A percentile compares a stretch with the other conserved stretches of the same genome.
Conservation (phyloP, 1,140 invertebrate species). For the Lutraria rhynchaena region DNA sequence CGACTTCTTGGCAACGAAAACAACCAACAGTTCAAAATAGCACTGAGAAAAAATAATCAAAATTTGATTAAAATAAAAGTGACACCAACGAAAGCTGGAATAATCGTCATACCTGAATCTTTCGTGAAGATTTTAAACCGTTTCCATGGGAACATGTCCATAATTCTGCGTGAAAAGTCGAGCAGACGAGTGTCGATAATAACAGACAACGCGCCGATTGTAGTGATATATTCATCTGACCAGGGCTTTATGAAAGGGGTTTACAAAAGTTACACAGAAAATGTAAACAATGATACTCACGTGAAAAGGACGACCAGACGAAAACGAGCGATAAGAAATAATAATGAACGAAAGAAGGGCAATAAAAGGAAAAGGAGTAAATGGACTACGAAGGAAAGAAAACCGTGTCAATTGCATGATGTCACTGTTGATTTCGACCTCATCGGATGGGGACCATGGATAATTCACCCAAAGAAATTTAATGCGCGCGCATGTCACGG, state of each 20-base stretch:
- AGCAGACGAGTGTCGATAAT: constrained; percentile 12
- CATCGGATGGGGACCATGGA: constrained; percentile 99
- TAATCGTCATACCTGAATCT: constrained; percentile 57
- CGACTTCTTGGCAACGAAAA: constrained; percentile 56
- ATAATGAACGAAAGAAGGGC: constrained; percentile 9
- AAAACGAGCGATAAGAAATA: constrained; percentile 2
- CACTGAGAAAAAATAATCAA: constrained; percentile 35
- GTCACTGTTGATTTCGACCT: constrained; percentile 97
- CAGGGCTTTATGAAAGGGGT: constrained; percentile 67
- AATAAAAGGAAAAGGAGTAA: constrained; percentile 46
- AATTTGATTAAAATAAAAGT: constrained; percentile 51
- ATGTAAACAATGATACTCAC: background rate
- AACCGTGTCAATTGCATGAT: constrained; percentile 68
- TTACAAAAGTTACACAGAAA: constrained; percentile 66
- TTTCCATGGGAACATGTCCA: constrained; percentile 64
- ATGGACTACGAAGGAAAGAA: constrained; percentile 43
- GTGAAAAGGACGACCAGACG: background rate
- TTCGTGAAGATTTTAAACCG: constrained; percentile 61
- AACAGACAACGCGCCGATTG: constrained; percentile 56
- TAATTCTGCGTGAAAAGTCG: constrained; percentile 54
- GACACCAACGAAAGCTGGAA: constrained; percentile 35
- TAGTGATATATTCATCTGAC: constrained; percentile 72
- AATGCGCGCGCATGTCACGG: constrained; percentile 97
- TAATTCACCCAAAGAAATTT: constrained; percentile 97
- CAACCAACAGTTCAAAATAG: constrained; percentile 51